A percentile compares a stretch with the other conserved stretches of the same genome.
Conservation (phyloP, 2,113 vertebrate species). For the Poecile atricapillus region DNA sequence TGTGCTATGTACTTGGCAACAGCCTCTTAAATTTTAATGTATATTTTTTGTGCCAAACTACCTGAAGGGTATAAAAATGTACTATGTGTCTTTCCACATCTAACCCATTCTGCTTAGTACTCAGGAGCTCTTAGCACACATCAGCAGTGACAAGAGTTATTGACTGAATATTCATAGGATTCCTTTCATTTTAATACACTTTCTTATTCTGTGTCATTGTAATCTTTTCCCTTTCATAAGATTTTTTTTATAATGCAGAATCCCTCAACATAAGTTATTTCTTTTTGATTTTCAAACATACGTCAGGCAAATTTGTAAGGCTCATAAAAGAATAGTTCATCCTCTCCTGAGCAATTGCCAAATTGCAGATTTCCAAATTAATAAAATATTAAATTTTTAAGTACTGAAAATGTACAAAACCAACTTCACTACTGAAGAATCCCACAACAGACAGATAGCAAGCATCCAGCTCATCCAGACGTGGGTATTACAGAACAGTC, state of each 20-base stretch:
- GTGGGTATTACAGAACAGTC: not conserved
- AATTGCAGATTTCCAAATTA: not conserved
- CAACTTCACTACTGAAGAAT: not conserved
- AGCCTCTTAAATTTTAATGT: not conserved
- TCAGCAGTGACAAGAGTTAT: not conserved
- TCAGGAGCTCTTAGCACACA: not conserved
- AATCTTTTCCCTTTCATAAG: not conserved
- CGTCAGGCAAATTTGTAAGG: not conserved
- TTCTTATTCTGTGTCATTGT: not conserved
- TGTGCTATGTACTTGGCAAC: not conserved
- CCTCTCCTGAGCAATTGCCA: not conserved
- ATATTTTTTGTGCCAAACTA: not conserved
- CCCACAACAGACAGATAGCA: not conserved
- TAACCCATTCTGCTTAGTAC: not conserved
- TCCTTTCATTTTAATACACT: not conserved
- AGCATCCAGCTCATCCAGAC: not conserved
- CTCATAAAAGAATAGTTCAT: not conserved
- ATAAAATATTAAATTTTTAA: slow-evolving; percentile 28
- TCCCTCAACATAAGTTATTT: not conserved
- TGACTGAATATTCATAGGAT: not conserved
- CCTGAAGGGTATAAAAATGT: not conserved
- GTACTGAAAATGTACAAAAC: not conserved
- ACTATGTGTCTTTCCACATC: not conserved
- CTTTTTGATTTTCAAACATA: slow-evolving; percentile 26
- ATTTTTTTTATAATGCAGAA: not conserved